Evolutionary conservation across 2,113 vertebrate genomes (phyloP).

Genomic region (Chaenogobius annularis): DNA sequence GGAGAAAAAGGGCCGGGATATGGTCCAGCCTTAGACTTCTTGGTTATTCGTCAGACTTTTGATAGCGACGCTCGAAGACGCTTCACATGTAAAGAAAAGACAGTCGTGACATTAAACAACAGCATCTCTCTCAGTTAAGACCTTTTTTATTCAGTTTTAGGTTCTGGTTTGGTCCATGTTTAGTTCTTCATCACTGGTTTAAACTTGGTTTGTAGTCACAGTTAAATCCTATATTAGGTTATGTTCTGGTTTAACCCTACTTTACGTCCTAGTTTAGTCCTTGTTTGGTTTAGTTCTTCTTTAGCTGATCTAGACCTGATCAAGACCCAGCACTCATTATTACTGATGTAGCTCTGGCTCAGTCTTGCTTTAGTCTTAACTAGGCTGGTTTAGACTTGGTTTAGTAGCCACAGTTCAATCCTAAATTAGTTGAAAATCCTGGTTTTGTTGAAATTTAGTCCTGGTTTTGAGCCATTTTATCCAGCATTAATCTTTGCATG

Average conservation of each 20-base stretch:
- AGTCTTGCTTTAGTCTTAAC: background rate
- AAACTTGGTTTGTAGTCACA: no score
- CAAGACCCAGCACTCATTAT: background rate
- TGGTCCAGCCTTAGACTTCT: background rate
- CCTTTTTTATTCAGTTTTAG: background rate
- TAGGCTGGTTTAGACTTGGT: background rate
- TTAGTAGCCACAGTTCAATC: background rate
- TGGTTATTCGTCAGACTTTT: background rate
- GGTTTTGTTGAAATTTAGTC: no score
- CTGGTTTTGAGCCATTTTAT: background rate
- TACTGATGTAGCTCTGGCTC: background rate
- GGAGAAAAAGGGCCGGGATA: conserved; percentile 27
- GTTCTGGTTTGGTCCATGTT: background rate
- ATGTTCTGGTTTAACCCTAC: no score
- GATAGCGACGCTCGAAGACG: no score
- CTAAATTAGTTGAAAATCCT: no score
- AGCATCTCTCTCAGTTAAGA: background rate
- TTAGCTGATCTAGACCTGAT: background rate
- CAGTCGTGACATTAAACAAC: no score
- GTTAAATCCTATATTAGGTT: no score
- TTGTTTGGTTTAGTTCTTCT: no score
- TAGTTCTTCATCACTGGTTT: background rate
- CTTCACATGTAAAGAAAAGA: no score
- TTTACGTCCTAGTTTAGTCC: no score
- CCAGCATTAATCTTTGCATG: background rate